Evolutionary conservation across 2,113 vertebrate genomes (phyloP), one percentile per base, ranked within the genome.

Genomic region (Tupaia chinensis): DNA sequence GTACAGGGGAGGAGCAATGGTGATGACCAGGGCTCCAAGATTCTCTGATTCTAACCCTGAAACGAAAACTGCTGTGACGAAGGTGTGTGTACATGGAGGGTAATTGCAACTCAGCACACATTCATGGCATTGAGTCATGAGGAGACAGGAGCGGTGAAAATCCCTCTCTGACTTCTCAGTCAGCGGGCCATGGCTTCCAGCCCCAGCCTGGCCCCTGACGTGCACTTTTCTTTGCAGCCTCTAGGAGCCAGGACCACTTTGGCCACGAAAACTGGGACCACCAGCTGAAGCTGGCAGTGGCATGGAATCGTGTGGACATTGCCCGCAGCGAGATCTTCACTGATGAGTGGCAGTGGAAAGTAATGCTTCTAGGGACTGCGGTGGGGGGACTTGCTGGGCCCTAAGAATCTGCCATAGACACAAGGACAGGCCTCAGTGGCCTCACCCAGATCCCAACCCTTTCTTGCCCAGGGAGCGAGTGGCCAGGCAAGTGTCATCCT

Each of bases 301-400:
- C 99, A 34, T 99, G 99, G 99, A 99, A 99, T 96, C 98, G 99
- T 1, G 99, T 99, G 94, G 99, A 99, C 98, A 99, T 99, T 12
- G 99, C 99, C 44, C 97, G 99, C 93, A 99, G 99, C 0, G 99
- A 99, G 98, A 99, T 99, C 96, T 99, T 99, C 98, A 99, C 99
- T 0, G 99, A 99, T 0, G 99, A 99, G 96, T 98, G 99, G 1
- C 99, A 99, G 89, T 99, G 99, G 99, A 99, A 99, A 99, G 99
- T 99, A 63, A 14, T 86, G 22, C 17, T 8, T 16, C 32, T 0
- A 0, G 2, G 60, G 20, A 1, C 17, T 76, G 54, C 81, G 0
- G 1, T 1, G 15, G 8, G 1, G 25, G 60, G n/a, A 5, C 23
- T 0, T 3, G 15, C 2, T 14, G 79, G 73, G 16, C 29, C 12